These are phyloP conservation scores for Plodia interpunctella DNA, from an alignment of 1,140 invertebrate species.

Conservation along the genomic window DNA sequence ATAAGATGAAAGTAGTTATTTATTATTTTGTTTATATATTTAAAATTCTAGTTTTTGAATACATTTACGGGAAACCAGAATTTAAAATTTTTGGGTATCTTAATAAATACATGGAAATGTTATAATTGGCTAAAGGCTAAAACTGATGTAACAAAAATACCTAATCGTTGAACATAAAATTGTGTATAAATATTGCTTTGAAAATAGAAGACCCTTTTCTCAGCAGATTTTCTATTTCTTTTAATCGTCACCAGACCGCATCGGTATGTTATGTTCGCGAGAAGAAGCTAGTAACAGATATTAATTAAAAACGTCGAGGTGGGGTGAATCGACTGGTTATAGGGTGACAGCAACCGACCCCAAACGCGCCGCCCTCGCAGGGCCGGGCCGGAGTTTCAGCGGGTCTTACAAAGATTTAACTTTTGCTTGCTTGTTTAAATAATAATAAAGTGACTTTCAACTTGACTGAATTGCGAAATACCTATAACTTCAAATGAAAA, in stretches of 20 bases:
- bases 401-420: background rate
- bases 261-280: background rate
- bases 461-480: background rate
- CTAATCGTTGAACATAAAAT: too few relatives aligned
- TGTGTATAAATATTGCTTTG: too few relatives aligned
- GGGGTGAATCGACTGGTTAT: conserved; percentile 3
- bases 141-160: too few relatives aligned
- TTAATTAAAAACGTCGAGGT: background rate
- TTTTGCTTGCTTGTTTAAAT: background rate
- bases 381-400: background rate
- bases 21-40: too few relatives aligned
- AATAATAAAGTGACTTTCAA: background rate
- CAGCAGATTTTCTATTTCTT: background rate
- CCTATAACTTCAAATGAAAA: too few relatives aligned
- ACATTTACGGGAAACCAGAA: too few relatives aligned
- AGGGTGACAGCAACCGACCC: background rate
- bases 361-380: background rate
- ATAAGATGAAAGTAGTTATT: too few relatives aligned
- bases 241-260: background rate
- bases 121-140: too few relatives aligned
- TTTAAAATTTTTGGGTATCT: too few relatives aligned
- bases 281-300: background rate
- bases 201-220: too few relatives aligned
- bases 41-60: too few relatives aligned
- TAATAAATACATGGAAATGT: too few relatives aligned